Evolutionary conservation across 2,888 invertebrate genomes (phyloP), one percentile per base, ranked within the genome.

Genomic region (Thecophora atra): DNA sequence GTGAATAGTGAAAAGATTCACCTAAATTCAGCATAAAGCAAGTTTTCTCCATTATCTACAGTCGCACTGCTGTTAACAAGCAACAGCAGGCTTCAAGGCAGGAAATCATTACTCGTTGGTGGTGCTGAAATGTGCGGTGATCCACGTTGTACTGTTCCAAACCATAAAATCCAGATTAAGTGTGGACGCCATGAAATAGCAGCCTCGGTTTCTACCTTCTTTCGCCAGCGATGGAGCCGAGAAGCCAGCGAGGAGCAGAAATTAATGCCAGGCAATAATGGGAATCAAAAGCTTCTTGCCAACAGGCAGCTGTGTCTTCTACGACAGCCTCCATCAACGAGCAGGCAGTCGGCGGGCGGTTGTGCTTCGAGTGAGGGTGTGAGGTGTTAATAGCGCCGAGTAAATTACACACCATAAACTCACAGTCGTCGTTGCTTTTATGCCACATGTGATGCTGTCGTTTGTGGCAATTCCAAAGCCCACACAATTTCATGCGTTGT

Each of bases 141-240:
- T 19, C 47, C 13, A 28, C n/a, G 52, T 19, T 52, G 28, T 6
- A 30, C 11, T 26, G 37, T 68, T 68, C 68, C 68, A 44, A 42
- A n/a, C 58, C 68, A 68, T 68, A 68, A 68, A 68, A 42, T 68
- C 58, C 68, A 68, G 68, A 68, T 58, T 68, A 68, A 68, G 58
- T 68, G 44, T 56, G 58, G 56, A 67, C 37, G 54, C 54, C 30
- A 67, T 67, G 67, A 67, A 67, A 67, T 67, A 54, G 30, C 67
- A 56, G 37, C n/a, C n/a, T n/a, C n/a, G n/a, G n/a, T n/a, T n/a
- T n/a, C n/a, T n/a, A n/a, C n/a, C n/a, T n/a, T n/a, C n/a, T n/a
- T n/a, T 62, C n/a, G 42, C 17, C 21, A 47, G 11, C 15, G 42
- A 21, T 2, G 17, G 62, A 60, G n/a, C 21, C 3, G 44, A 63